Base-by-base conservation (phyloP, 2,888 invertebrate species). In the Drosophila phalerata region DNA sequence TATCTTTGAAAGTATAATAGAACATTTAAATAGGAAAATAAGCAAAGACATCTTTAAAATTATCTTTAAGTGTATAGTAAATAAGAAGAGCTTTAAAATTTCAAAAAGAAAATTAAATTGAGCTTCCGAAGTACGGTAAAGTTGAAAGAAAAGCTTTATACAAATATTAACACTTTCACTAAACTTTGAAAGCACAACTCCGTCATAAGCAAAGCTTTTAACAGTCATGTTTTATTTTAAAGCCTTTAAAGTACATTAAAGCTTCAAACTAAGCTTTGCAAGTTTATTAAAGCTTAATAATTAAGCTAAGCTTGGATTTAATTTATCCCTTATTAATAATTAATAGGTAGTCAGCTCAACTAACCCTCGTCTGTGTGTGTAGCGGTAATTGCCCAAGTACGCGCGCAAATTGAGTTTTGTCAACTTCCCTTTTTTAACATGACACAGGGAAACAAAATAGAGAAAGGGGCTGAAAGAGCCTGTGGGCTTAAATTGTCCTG, bases 301-400 rank as follows among this genome's bases (percentile, higher is more conserved):
- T 19, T 4, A 19, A 19, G 5, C 42, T 11, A 5, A 5, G 11
- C 6, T 25, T 13, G 0, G 13, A 25, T 43, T 43, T 8, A 43
- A 8, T 13, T n/a, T 1, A 48, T 43, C 11, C 1, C 1, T 32
- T 5, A 8, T 17, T 25, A 1, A 11, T n/a, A 25, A 25, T 25
- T 11, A 25, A n/a, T 11, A 4, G 11, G 8, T 11, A 42, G 37
- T 9, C 19, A 15, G 10, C 19, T 42, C 43, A 2, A 34, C 15
- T 71, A 10, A 25, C 88, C 70, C 70, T 55, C 60, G 69, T 19
- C 43, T 58, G 22, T 57, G 66, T 72, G 66, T 81, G 69, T 74
- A 47, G 65, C 68, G 83, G 69, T 89, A 84, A 84, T 89, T 84
- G 88, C 69, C 88, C 73, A 55, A 66, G 73, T 89, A 88, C 89